Evolutionary conservation across 2,113 vertebrate genomes (phyloP).

Genomic region (Sterrhoptilus dennistouni): DNA sequence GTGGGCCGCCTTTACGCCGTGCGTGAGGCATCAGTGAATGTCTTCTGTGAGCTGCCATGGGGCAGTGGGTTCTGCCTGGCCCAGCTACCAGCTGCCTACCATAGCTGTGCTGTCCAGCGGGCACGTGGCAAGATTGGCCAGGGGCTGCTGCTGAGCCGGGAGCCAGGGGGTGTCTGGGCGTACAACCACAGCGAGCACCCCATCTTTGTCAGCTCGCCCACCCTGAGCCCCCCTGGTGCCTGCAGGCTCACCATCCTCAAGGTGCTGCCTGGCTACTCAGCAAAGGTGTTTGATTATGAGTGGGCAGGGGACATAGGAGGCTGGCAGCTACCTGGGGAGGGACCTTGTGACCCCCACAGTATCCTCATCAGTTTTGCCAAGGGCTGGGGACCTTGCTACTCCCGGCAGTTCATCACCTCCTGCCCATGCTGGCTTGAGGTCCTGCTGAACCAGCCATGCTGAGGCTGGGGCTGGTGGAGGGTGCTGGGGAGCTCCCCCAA

Average conservation of each 20-base stretch:
- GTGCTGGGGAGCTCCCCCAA: neutral
- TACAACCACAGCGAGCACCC: constrained; percentile 71
- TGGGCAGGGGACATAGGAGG: neutral
- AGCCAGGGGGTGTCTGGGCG: neutral
- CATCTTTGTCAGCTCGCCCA: constrained; percentile 63
- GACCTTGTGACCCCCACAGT: constrained; percentile 52
- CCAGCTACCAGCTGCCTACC: neutral
- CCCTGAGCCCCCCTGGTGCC: neutral
- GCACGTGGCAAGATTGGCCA: constrained; percentile 46
- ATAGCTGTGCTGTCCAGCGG: constrained; percentile 9
- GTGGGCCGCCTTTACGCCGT: constrained; percentile 63
- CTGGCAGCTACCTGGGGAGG: neutral
- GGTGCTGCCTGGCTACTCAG: constrained; percentile 58
- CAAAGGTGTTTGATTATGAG: constrained; percentile 62
- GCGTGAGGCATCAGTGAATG: constrained; percentile 16
- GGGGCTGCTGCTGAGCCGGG: constrained; percentile 65
- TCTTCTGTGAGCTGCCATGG: constrained; percentile 56
- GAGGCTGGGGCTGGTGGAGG: neutral
- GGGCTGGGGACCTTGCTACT: constrained; percentile 72
- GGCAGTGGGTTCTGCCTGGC: constrained; percentile 69
- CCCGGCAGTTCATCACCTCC: constrained; percentile 68
- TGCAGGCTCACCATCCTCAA: constrained; percentile 10
- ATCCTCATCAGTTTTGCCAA: constrained; percentile 72
- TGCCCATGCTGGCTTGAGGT: constrained; percentile 74
- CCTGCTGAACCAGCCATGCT: neutral